Base-by-base conservation (phyloP, 2,888 invertebrate species). In the Seira musarum region DNA sequence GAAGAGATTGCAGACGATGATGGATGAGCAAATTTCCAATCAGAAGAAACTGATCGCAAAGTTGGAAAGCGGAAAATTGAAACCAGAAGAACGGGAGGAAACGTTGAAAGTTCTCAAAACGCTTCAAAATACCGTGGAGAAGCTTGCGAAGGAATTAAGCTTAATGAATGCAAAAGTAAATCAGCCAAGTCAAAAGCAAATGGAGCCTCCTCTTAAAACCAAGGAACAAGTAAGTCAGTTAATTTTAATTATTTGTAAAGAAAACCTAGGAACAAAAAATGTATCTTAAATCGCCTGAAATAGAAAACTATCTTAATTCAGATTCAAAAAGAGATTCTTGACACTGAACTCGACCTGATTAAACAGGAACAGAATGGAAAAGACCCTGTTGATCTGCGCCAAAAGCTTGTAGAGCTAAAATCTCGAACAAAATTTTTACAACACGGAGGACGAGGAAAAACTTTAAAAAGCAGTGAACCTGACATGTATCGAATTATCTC, bases 311-410 rank as follows among this genome's bases (percentile, higher is more conserved):
- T 66, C 8, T n/a, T 66, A 1, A 10, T 77, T 19, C 84, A 90
- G 90, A 88, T 94, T 0, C 94, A 96, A 88, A 95, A 95, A 87
- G 96, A 97, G 88, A 93, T 97, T 65, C 90, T 97, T 8, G 97
- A 97, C 88, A 94, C 96, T 0, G 97, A 97, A 88, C 89, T 97
- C 87, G 97, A 97, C 88, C 90, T 97, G 83, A 95, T 96, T 87
- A 95, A 94, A 0, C 95, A 95, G 85, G 95, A 96, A 87, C 95
- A 93, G 89, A 94, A 94, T 88, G 97, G 97, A 0, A 94, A 93
- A 73, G 97, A 97, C 85, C 95, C 96, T 0, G 92, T 94, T 0
- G 95, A 94, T 84, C 90, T 97, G n/a, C n/a, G n/a, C n/a, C n/a
- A n/a, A n/a, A n/a, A n/a, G n/a, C n/a, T n/a, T n/a, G n/a, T n/a